phyloP scores from a whole-genome alignment of 2,113 vertebrate species.

The Prinia subflava region DNA sequence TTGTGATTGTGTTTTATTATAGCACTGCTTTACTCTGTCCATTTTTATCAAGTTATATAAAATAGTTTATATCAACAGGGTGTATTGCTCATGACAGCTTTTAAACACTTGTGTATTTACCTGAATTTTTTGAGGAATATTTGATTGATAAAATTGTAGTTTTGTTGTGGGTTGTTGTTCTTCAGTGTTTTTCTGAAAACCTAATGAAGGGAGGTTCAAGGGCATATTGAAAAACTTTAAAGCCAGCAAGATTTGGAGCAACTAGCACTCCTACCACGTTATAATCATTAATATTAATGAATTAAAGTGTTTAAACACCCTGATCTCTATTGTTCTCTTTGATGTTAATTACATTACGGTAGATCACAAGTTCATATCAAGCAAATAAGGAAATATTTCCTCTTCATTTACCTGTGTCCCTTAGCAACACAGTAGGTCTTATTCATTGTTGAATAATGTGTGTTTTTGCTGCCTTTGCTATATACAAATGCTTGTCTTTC shows the following conservation, averaged over 20 bases:
- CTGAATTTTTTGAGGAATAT: neutral
- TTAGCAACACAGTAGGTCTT: conserved; percentile 16
- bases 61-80: neutral
- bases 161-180: neutral
- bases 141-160: neutral
- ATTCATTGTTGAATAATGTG: neutral
- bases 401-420: conserved; percentile 51
- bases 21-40: neutral
- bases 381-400: conserved; percentile 56
- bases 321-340: neutral
- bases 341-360: conserved; percentile 34
- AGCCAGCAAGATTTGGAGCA: neutral
- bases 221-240: neutral
- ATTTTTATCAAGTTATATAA: neutral
- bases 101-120: neutral
- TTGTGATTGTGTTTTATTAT: neutral
- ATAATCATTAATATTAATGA: conserved; percentile 2
- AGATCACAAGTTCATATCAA: conserved; percentile 34
- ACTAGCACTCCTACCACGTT: neutral
- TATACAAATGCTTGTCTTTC: neutral
- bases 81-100: neutral
- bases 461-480: neutral
- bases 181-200: neutral
- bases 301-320: neutral
- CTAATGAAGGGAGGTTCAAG: neutral